Evolutionary conservation across 2,113 vertebrate genomes (phyloP), one percentile per base, ranked within the genome.

Genomic region (Plestiodon gilberti): DNA sequence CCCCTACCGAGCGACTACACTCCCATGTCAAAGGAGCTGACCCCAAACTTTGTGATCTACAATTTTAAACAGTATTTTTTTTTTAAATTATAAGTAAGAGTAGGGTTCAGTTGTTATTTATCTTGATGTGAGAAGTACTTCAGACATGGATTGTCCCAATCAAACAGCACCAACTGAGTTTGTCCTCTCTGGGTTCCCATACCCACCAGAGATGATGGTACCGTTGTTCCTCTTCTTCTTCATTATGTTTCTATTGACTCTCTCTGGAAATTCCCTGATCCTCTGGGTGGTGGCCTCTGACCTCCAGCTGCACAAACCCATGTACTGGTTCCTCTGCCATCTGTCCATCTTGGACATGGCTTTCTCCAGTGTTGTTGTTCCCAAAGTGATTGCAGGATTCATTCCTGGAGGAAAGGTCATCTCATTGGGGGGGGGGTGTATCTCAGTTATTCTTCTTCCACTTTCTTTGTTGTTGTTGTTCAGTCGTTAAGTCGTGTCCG

Each of bases 271-370:
- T 84, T 88, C 92, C 52, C 82, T 95, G 18, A 93, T 95, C 82
- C 17, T 80, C 78, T 86, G 94, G 87, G 93, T 92, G 0, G 67
- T 95, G 69, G 74, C 88, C 64, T 43, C 67, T 48, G 92, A 96
- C 28, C 25, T 59, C 43, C 82, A 15, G 8, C 90, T 95, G 38
- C 94, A 95, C 75, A 80, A 69, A 3, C 93, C 93, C 43, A 95
- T 95, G 94, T 96, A 94, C 84, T 94, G 92, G 89, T 95, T 95
- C 78, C 85, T 95, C 0, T 92, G 91, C 57, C 93, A 95, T 15
- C 90, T 96, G 61, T 95, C 93, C 61, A 91, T 94, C 74, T 82
- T 95, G 81, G 94, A 95, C 57, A 89, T 94, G 82, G 94, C 91
- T 35, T 93, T 94, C 77, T 96, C 94, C 6, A 91, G 88, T 65